Evolutionary conservation across 2,113 vertebrate genomes (phyloP).

Genomic region (Ahaetulla prasina): DNA sequence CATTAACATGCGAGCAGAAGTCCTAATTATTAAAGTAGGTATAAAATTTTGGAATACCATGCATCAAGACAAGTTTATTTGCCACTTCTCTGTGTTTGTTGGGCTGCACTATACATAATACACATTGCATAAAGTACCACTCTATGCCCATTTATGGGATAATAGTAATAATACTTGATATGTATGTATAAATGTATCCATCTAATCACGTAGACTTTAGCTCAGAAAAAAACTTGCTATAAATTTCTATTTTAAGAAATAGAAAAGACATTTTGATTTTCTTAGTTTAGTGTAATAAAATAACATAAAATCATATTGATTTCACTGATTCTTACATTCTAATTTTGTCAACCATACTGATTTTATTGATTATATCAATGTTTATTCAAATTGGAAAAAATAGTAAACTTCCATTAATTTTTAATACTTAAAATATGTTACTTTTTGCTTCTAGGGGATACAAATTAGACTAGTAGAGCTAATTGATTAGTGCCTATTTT

Average conservation of each 20-base stretch:
- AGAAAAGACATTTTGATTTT: background rate
- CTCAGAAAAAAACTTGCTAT: background rate
- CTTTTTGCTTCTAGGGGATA: constrained; percentile 60
- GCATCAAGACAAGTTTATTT: background rate
- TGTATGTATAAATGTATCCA: background rate
- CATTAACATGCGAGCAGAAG: background rate
- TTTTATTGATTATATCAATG: constrained; percentile 32
- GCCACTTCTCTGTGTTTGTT: background rate
- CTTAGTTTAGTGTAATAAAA: background rate
- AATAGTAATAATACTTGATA: background rate
- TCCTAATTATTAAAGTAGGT: background rate
- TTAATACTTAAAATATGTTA: constrained; percentile 59
- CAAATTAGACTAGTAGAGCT: constrained; percentile 58
- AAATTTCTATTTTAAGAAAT: background rate
- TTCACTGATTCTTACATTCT: background rate
- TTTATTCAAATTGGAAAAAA: constrained; percentile 23
- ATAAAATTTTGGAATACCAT: background rate
- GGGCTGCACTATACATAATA: background rate
- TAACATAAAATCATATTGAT: background rate
- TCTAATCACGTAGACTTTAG: background rate
- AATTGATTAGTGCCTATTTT: constrained; percentile 57
- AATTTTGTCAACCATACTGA: background rate
- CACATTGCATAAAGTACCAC: background rate
- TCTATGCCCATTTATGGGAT: background rate
- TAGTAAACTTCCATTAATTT: constrained; percentile 50